Conservation (phyloP, 2,113 vertebrate genomes). For the Paramormyrops kingsleyae region DNA sequence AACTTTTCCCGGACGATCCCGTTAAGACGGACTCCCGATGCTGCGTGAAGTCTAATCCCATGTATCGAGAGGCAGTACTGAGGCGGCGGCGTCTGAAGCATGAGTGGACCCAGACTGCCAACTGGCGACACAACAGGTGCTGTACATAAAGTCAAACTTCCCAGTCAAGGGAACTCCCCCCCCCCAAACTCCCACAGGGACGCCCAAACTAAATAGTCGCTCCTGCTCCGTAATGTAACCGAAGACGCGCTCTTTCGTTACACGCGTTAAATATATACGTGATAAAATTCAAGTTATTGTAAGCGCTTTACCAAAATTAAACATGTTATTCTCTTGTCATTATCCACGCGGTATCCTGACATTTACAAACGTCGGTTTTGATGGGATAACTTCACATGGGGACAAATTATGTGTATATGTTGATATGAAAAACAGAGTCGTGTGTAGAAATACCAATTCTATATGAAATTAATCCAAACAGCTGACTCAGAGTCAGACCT, state of each 20-base stretch:
- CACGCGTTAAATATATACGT: background rate
- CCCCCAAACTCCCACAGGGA: background rate
- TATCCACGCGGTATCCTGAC: background rate
- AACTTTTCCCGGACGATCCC: conserved; percentile 2
- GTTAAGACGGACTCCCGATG: conserved; percentile 8
- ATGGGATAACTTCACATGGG: background rate
- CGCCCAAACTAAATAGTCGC: conserved; percentile 37
- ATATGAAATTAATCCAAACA: background rate
- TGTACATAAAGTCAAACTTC: conserved; percentile 56
- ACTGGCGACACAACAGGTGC: conserved; percentile 76
- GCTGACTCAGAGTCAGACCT: background rate
- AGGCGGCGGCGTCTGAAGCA: conserved; percentile 36
- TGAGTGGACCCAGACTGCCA: conserved; percentile 50
- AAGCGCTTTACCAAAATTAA: background rate
- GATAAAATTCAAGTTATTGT: conserved; percentile 8
- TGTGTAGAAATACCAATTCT: background rate
- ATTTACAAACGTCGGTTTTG: background rate
- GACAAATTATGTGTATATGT: background rate
- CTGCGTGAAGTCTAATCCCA: conserved; percentile 34
- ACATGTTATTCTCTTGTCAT: background rate
- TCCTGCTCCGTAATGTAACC: background rate
- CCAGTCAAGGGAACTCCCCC: conserved; percentile 56
- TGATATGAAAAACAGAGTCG: background rate
- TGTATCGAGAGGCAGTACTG: conserved; percentile 40
- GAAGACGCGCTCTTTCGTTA: conserved; percentile 5